Evolutionary conservation across 2,888 invertebrate species (phyloP).

Genomic region (Alsophila aescularia): DNA sequence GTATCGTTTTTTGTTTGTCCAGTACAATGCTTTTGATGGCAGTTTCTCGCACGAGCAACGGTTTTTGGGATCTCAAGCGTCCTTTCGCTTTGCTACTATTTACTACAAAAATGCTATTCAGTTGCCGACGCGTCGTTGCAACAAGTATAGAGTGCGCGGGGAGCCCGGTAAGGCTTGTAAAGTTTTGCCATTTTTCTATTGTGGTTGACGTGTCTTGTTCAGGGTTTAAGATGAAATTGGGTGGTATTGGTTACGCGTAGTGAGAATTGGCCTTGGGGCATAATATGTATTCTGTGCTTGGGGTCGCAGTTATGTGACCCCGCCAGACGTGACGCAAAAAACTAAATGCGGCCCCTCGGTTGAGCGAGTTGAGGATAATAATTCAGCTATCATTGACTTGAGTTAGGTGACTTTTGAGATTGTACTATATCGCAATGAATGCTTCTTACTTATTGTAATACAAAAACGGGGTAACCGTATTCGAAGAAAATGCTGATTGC

Average conservation of each 20-base stretch:
- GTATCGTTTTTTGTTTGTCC: neutral
- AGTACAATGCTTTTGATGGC: too few relatives aligned
- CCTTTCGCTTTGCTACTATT: neutral
- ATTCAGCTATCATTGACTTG: neutral
- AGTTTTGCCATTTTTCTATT: conserved; percentile 47
- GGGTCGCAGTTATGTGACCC: conserved; percentile 16
- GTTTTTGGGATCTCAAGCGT: too few relatives aligned
- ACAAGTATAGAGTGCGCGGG: neutral
- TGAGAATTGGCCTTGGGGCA: conserved; percentile 17
- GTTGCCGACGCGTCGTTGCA: neutral
- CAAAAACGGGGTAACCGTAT: too few relatives aligned
- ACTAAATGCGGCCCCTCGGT: neutral
- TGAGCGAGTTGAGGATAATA: neutral
- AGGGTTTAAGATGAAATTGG: conserved; percentile 29
- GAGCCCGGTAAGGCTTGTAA: conserved; percentile 49
- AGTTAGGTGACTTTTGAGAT: neutral
- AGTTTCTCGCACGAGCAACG: too few relatives aligned
- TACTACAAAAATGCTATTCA: neutral
- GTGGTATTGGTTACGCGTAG: conserved; percentile 11
- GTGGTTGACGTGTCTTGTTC: conserved; percentile 37
- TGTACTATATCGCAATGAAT: neutral
- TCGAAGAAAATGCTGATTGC: too few relatives aligned
- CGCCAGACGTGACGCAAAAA: conserved; percentile 15
- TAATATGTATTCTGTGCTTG: too few relatives aligned
- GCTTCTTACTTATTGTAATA: neutral